Percentiles rank a stretch among this genome's conserved stretches.
phyloP scores from a whole-genome alignment of 2,113 vertebrate genomes.

The Nannospalax galili region DNA sequence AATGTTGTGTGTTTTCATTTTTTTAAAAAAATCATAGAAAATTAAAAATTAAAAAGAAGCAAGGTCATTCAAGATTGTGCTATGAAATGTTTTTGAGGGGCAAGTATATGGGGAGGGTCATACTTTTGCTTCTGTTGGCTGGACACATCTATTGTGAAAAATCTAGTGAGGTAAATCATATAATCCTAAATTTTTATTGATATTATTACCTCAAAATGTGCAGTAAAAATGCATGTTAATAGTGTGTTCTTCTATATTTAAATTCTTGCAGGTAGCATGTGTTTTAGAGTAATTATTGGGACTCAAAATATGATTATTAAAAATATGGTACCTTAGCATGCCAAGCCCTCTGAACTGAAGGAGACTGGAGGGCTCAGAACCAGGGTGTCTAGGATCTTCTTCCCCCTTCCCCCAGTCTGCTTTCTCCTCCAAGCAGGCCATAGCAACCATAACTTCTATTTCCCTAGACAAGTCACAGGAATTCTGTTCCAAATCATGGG shows the following conservation, averaged over 20 bases:
- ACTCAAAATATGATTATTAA: background rate
- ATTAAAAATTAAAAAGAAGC: background rate
- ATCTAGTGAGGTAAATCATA: background rate
- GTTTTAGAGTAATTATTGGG: background rate
- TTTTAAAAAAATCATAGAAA: background rate
- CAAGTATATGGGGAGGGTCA: background rate
- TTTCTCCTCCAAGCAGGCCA: background rate
- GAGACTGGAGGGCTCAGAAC: background rate
- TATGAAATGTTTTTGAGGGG: background rate
- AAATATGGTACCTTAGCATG: background rate
- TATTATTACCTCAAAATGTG: conserved; percentile 11
- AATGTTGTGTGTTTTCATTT: background rate
- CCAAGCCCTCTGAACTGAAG: background rate
- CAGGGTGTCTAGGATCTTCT: background rate
- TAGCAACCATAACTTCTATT: background rate
- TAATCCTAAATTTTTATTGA: background rate
- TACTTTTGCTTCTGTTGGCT: background rate
- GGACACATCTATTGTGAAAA: background rate
- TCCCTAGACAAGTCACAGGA: background rate
- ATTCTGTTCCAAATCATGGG: background rate
- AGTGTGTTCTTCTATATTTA: background rate
- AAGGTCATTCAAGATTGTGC: background rate
- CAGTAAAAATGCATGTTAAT: background rate
- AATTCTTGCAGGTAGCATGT: background rate
- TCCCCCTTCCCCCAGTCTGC: background rate